Conservation (phyloP, 2,113 vertebrate species). For the Asarcornis scutulata region DNA sequence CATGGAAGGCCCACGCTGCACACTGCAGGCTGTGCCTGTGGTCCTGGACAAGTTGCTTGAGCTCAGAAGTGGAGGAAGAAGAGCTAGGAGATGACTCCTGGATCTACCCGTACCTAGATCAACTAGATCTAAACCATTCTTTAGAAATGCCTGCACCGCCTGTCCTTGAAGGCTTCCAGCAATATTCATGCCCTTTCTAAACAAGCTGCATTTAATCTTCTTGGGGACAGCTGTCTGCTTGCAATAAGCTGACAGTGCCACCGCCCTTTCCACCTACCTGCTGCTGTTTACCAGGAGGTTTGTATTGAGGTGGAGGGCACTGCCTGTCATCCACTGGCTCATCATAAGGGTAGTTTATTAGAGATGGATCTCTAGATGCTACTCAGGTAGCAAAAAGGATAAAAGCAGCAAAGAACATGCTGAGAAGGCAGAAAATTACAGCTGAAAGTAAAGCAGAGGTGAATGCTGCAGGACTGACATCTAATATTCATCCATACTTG, state of each 20-base stretch:
- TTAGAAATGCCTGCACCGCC: background rate
- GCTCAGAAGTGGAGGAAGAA: background rate
- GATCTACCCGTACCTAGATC: background rate
- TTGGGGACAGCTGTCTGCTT: background rate
- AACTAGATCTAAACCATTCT: background rate
- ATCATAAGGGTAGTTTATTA: background rate
- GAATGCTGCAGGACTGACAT: background rate
- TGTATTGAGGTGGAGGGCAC: background rate
- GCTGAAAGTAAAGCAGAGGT: background rate
- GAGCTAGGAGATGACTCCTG: background rate
- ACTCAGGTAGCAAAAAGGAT: background rate
- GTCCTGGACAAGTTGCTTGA: background rate
- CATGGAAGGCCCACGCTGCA: background rate
- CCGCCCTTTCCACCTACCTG: background rate
- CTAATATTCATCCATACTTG: background rate
- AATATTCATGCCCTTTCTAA: background rate
- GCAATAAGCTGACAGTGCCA: background rate
- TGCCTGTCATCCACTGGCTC: background rate
- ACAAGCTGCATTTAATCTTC: background rate
- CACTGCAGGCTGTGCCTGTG: background rate
- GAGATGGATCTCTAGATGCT: background rate
- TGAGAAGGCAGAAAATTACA: background rate
- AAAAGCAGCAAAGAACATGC: background rate
- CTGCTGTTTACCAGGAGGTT: background rate
- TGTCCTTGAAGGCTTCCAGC: background rate